phyloP scores from a whole-genome alignment of 1,140 invertebrate genomes.

The Brachionus sp. region DNA sequence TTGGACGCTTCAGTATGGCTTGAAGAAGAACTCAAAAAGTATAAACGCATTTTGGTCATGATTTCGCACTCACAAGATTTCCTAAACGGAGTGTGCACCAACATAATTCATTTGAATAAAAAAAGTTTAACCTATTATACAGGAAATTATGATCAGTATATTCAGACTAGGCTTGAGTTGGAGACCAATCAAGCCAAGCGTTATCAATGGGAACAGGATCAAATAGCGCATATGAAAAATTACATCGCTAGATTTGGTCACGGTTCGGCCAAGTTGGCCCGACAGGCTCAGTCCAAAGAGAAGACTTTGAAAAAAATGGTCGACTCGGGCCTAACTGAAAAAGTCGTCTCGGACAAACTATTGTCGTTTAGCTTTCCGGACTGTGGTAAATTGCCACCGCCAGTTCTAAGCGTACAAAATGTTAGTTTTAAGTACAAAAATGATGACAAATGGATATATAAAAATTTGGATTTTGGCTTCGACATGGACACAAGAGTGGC shows the following conservation, averaged over 20 bases:
- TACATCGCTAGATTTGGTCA: slow-evolving; percentile 99
- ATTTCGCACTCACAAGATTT: slow-evolving; percentile 99
- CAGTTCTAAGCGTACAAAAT: slow-evolving; percentile 97
- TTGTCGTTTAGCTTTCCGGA: slow-evolving; percentile 93
- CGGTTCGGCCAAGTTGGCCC: slow-evolving; percentile 91
- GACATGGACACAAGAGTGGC: slow-evolving; percentile 95
- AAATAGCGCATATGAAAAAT: slow-evolving; percentile 98
- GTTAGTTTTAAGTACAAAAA: slow-evolving; percentile 74
- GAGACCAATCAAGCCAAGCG: slow-evolving; percentile 98
- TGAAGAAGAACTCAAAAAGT: slow-evolving; percentile 91
- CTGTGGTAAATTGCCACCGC: slow-evolving; percentile 91
- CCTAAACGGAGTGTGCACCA: slow-evolving; percentile 96
- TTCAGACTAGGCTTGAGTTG: slow-evolving; percentile 83
- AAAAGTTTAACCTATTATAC: slow-evolving; percentile 64
- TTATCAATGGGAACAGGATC: slow-evolving; percentile 99
- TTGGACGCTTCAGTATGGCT: slow-evolving; percentile 97
- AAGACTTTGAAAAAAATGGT: slow-evolving; percentile 99
- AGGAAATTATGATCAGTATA: slow-evolving; percentile 91
- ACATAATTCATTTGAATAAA: slow-evolving; percentile 92
- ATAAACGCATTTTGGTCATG: slow-evolving; percentile 94
- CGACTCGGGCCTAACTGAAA: slow-evolving; percentile 89
- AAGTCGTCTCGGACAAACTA: slow-evolving; percentile 79
- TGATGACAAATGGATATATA: slow-evolving; percentile 81
- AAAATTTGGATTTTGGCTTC: slow-evolving; percentile 95
- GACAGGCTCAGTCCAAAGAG: slow-evolving; percentile 98